These are phyloP conservation scores for Solenodon paradoxus DNA, from an alignment of 2,113 vertebrate genomes.

Conservation along the genomic window DNA sequence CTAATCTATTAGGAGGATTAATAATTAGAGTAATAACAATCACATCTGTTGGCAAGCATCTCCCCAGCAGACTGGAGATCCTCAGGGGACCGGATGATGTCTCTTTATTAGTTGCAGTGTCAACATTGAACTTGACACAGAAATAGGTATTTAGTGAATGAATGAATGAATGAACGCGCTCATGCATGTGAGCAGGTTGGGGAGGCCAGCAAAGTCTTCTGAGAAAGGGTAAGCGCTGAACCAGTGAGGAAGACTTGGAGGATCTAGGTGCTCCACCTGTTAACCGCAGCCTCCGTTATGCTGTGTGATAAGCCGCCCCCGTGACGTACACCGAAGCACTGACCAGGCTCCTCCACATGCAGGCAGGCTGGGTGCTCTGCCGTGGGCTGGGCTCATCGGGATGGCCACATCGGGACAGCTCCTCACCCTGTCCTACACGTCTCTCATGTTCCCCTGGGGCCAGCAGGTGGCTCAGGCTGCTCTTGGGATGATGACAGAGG, in stretches of 20 bases:
- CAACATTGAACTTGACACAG: neutral
- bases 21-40: neutral
- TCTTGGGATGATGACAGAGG: neutral
- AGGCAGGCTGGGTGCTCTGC: neutral
- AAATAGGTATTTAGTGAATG: neutral
- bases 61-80: neutral
- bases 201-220: neutral
- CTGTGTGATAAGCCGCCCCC: neutral
- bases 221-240: neutral
- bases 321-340: rapidly evolving
- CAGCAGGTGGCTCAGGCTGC: rapidly evolving
- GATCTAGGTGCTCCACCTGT: rapidly evolving
- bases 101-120: neutral
- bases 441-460: no score
- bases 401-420: rapidly evolving
- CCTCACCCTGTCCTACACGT: rapidly evolving
- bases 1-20: neutral
- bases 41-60: neutral
- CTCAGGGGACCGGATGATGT: neutral
- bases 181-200: neutral
- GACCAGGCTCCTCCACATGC: neutral
- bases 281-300: neutral
- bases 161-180: neutral
- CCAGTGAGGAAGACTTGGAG: neutral
- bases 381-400: neutral